A percentile compares a stretch with the other conserved stretches of the same genome.
These are phyloP conservation scores for Nowickia ferox DNA, from an alignment of 2,888 invertebrate species.

Conservation along the genomic window DNA sequence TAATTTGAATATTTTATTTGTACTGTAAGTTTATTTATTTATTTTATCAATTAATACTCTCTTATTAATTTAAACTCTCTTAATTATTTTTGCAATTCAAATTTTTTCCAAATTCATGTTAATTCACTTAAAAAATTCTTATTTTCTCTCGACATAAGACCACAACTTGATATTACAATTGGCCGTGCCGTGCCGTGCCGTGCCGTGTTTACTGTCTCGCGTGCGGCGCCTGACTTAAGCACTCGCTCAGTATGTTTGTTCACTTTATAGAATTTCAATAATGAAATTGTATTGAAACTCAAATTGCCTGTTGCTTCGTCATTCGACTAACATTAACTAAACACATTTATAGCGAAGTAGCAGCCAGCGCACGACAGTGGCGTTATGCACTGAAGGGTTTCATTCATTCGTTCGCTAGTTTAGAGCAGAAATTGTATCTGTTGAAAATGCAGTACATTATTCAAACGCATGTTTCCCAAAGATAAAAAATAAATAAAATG, in stretches of 20 bases:
- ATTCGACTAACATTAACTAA: slow-evolving; percentile 4
- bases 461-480: slow-evolving; percentile 24
- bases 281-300: slow-evolving; percentile 57
- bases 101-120: slow-evolving; percentile 2
- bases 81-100: slow-evolving; percentile 14
- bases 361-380: slow-evolving; percentile 29
- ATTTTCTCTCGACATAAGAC: slow-evolving; percentile 21
- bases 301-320: slow-evolving; percentile 42
- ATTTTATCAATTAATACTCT: slow-evolving; percentile 21
- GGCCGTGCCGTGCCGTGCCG: slow-evolving; percentile 27
- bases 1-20: slow-evolving; percentile 40
- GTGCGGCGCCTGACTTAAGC: slow-evolving; percentile 70
- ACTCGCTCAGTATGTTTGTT: slow-evolving; percentile 60
- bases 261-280: slow-evolving; percentile 73
- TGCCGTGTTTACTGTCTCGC: slow-evolving; percentile 62
- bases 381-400: slow-evolving; percentile 27
- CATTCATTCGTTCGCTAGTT: neutral
- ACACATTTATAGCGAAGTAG: slow-evolving; percentile 40
- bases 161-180: slow-evolving; percentile 14
- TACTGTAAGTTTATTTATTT: slow-evolving; percentile 20
- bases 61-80: slow-evolving; percentile 26
- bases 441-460: slow-evolving; percentile 33
- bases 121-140: slow-evolving; percentile 18
- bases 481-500: neutral
- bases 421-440: slow-evolving; percentile 12